phyloP scores from a whole-genome alignment of 1,140 invertebrate species.

The Brachionus koreanus region DNA sequence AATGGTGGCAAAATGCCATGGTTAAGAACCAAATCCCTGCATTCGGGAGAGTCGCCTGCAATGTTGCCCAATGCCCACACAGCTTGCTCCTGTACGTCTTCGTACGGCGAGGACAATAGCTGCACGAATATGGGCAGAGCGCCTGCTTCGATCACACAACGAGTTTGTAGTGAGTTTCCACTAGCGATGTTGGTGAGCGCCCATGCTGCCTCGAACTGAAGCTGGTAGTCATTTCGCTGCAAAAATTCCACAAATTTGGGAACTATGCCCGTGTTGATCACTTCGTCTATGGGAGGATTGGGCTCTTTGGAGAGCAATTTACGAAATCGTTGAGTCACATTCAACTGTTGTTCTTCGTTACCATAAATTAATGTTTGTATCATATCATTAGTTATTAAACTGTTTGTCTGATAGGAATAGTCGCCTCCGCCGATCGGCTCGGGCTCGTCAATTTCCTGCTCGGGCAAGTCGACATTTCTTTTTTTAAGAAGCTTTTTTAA shows the following conservation, averaged over 20 bases:
- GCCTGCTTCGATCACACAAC: constrained; percentile 84
- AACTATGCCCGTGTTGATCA: constrained; percentile 91
- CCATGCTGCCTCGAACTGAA: constrained; percentile 94
- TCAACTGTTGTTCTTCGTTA: constrained; percentile 73
- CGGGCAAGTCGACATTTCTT: constrained; percentile 72
- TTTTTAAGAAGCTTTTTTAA: constrained; percentile 70
- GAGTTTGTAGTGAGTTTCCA: constrained; percentile 87
- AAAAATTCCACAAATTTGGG: constrained; percentile 92
- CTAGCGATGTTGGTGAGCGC: constrained; percentile 94
- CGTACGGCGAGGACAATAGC: constrained; percentile 72
- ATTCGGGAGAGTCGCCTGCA: constrained; percentile 87
- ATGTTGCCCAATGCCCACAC: constrained; percentile 96
- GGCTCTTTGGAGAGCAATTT: constrained; percentile 90
- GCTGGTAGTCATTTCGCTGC: constrained; percentile 73
- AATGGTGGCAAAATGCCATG: constrained; percentile 79
- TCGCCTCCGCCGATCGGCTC: not conserved
- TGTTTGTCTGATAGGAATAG: constrained; percentile 44
- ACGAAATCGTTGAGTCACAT: constrained; percentile 87
- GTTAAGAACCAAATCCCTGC: constrained; percentile 81
- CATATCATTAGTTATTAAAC: constrained; percentile 69
- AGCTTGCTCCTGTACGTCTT: constrained; percentile 87
- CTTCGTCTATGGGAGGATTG: constrained; percentile 95
- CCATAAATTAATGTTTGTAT: constrained; percentile 74
- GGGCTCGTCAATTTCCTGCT: constrained; percentile 4
- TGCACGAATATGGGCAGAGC: constrained; percentile 86